These are phyloP conservation scores for Euphydryas editha DNA, from an alignment of 2,888 invertebrate species.

Conservation along the genomic window DNA sequence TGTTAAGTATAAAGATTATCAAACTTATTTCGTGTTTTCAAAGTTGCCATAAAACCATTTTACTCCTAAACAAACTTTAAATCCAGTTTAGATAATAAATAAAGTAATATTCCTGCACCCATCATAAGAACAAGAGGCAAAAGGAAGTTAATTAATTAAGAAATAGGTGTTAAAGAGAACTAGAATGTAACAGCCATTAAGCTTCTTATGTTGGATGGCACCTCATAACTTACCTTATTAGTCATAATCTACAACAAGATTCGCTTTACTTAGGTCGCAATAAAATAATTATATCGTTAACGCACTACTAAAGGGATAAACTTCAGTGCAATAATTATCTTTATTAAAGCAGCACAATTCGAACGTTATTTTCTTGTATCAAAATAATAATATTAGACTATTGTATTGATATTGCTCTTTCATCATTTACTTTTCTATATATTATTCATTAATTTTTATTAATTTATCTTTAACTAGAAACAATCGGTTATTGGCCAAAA, in stretches of 20 bases:
- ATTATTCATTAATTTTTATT: neutral
- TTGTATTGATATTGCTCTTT: no score
- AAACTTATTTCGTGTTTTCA: neutral
- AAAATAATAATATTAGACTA: no score
- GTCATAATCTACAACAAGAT: slow-evolving; percentile 25
- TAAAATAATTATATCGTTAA: slow-evolving; percentile 30
- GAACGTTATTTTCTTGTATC: no score
- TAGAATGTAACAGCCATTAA: slow-evolving; percentile 25
- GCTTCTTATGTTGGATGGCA: slow-evolving; percentile 26
- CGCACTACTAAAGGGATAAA: slow-evolving; percentile 5
- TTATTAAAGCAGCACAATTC: slow-evolving; percentile 1
- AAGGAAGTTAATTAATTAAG: slow-evolving; percentile 24
- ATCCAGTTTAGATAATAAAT: slow-evolving; percentile 6
- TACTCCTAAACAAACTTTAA: neutral
- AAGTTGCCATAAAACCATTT: neutral
- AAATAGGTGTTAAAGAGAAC: slow-evolving; percentile 25
- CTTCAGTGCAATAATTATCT: slow-evolving; percentile 13
- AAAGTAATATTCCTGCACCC: neutral
- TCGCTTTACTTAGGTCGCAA: slow-evolving; percentile 25
- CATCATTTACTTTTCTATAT: no score
- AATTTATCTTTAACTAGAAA: neutral
- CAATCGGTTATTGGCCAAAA: neutral
- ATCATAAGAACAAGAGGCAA: neutral
- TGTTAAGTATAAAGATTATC: neutral
- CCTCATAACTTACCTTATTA: slow-evolving; percentile 35